Base-by-base conservation (phyloP, 1,140 invertebrate species). In the Agrilus planipennis region DNA sequence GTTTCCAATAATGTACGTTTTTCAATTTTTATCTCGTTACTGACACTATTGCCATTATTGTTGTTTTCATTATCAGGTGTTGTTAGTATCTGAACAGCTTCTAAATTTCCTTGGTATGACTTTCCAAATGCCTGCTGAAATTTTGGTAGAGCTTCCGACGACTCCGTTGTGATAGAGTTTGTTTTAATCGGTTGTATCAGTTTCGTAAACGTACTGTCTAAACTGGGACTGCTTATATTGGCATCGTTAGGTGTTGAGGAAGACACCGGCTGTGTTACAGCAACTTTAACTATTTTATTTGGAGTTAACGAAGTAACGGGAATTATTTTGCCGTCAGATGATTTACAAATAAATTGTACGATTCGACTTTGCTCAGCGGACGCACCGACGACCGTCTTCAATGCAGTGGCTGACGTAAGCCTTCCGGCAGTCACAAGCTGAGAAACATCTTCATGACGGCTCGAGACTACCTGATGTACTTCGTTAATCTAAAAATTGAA, bases 61-160 rank as follows among this genome's bases (percentile, higher is more conserved):
- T n/a, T n/a, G n/a, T n/a, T n/a, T n/a, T n/a, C n/a, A n/a, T n/a
- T n/a, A n/a, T n/a, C n/a, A n/a, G n/a, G n/a, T n/a, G n/a, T 32
- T 44, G 3, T 29, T 12, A 10, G 32, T 32, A 37, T 41, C 46
- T 37, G 36, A 22, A 22, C 27, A 41, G 12, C 20, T 4, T 42
- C 45, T 12, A 28, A 46, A 17, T 44, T 53, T 41, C 46, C 47
- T 59, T 75, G 69, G 54, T 66, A 72, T 19, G 69, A 64, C 60
- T 81, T 82, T 4, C 81, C 77, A 55, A 85, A 85, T 2, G 77
- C 81, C 59, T 84, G 81, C 52, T 83, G 80, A 57, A 85, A 85
- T 58, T 84, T 83, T 2, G 81, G 81, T 42, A 85, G 57, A 10
- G 53, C 45, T 15, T 48, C 39, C 10, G 49, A 37, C 21, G 39